Base-by-base conservation (phyloP, 92 coral and sea anemone species). In the Phenganax stokvisi region DNA sequence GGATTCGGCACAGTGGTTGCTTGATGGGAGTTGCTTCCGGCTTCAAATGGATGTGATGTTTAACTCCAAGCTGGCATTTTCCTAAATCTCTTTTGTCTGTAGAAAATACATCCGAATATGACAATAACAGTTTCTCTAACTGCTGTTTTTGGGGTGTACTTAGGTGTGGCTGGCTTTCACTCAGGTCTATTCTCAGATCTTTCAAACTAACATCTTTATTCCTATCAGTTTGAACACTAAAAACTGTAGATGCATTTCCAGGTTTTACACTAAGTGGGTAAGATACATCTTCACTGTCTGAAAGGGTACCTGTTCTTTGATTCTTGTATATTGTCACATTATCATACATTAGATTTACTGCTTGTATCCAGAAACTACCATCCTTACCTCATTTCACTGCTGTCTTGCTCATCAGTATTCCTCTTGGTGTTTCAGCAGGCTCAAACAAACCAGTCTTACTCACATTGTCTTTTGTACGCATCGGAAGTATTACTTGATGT, bases 321-420 rank as follows among this genome's bases (percentile, higher is more conserved):
- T 76, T 86, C 60, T 87, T 84, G 77, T 74, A 85, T 83, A 87
- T 80, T 81, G 71, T 84, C 54, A 81, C 83, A 69, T 29, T 71
- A 8, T 61, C 57, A 51, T 75, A 64, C 31, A 86, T 81, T 52
- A 88, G 59, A 72, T 88, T 88, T 28, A 88, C 88, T 61, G 90
- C 86, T 75, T 79, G 82, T 66, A 80, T 81, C 87, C 87, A 87
- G 59, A 84, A 84, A n/a, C 87, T 66, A 68, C 90, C 90, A 54
- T 85, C 72, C 79, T 88, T 66, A 58, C 83, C 79, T 71, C 88
- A 74, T 68, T 85, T 72, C 37, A 85, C 83, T 68, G 83, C 87
- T 58, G 90, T 88, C 52, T 88, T 88, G 44, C 76, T 30, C 84
- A 86, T 56, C 70, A 81, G 51, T 54, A 82, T 80, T 62, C 84